Evolutionary conservation across 2,797 vertebrate species (phyloP), one percentile per base, ranked within the genome.

Genomic region (Micropoecilia bifurca): DNA sequence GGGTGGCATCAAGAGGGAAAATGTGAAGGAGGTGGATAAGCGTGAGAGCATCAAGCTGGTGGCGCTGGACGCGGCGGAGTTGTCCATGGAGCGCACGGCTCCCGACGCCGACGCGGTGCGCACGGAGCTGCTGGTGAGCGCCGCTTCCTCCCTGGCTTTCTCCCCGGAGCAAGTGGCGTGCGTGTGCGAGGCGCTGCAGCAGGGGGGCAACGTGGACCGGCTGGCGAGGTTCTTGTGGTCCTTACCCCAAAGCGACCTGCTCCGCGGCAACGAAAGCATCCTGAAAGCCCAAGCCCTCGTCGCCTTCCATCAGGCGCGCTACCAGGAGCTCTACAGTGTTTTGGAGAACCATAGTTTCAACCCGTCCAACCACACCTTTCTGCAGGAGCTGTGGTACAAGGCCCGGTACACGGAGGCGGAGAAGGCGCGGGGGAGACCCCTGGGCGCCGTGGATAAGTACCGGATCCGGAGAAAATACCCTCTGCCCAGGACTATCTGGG

Each of bases 371-470:
- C 99, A 99, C 96, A 96, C 97, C 83, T 97, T 97, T 73, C 96
- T 99, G 87, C 99, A 99, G 95, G 98, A 99, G 89, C 97, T 99
- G 73, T 99, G 98, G 99, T 99, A 99, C 96, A 98, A 98, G 90
- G 98, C 98, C 90, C 97, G 98, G 73, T 99, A 99, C 91, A 97
- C 95, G 89, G 99, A 99, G 95, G 98, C 98, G 88, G 99, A 99
- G 95, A 97, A 98, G 92, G 97, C 97, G 91, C 97, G 99, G 87
- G 99, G 98, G 80, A 97, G 98, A 95, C 96, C 98, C 78, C 93
- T 99, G 94, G 98, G 99, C 87, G 99, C 99, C 41, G 98, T 99
- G 96, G 98, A 99, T 96, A 99, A 99, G 96, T 99, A 99, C 95
- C 95, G 98, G 90, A 96, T 99, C 88, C 95, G 98, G 92, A 97